Evolutionary conservation across 92 coral and sea anemone species (phyloP).

Genomic region (Palythoa heliodiscus): DNA sequence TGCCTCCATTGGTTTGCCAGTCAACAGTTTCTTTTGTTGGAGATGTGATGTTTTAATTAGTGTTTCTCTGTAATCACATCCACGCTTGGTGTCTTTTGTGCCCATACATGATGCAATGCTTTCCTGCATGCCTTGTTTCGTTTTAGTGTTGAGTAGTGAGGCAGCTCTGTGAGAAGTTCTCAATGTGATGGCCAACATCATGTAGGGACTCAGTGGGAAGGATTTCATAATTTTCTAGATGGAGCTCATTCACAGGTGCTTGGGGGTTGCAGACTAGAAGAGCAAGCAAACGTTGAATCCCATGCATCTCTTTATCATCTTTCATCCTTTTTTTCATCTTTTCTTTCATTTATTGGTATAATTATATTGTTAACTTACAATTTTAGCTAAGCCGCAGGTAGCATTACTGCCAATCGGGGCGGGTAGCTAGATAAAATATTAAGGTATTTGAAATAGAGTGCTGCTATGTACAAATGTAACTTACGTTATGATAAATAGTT

Average conservation of each 20-base stretch:
- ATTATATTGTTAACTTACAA: too few relatives aligned
- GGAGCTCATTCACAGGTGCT: constrained; percentile 3
- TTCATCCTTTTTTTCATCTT: too few relatives aligned
- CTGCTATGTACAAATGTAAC: too few relatives aligned
- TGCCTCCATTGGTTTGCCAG: constrained; percentile 30
- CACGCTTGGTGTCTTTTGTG: constrained; percentile 59
- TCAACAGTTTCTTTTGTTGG: constrained; percentile 40
- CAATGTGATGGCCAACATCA: not conserved
- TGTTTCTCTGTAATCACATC: constrained; percentile 48
- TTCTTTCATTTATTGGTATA: too few relatives aligned
- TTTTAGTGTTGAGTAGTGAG: constrained; percentile 34
- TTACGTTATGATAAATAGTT: too few relatives aligned
- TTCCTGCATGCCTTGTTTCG: constrained; percentile 31
- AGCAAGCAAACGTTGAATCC: constrained; percentile 1
- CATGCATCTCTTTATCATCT: constrained; percentile 7
- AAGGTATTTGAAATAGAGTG: too few relatives aligned
- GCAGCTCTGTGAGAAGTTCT: constrained; percentile 40
- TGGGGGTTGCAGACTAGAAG: not conserved
- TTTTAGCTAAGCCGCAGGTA: too few relatives aligned
- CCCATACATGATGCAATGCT: constrained; percentile 26
- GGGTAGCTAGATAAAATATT: too few relatives aligned
- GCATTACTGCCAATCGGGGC: too few relatives aligned
- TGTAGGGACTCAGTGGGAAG: not conserved
- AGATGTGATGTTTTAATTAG: constrained; percentile 51
- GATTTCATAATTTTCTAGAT: constrained; percentile 8